Base-by-base conservation (phyloP, 92 coral and sea anemone genomes). In the Isaurus tuberculatus region DNA sequence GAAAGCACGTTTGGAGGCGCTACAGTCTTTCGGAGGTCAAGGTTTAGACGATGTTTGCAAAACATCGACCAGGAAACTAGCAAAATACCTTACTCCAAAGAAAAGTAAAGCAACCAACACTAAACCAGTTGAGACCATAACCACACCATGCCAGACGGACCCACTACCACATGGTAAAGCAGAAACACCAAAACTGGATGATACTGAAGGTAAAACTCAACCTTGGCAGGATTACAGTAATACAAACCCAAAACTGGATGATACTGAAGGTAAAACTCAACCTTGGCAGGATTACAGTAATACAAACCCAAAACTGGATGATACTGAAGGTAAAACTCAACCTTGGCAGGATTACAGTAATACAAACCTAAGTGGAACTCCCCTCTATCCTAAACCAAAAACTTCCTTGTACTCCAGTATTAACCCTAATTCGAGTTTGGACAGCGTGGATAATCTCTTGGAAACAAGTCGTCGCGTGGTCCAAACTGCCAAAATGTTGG, bases 1-100 rank as follows among this genome's bases (percentile, higher is more conserved):
- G 79, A 91, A 64, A 83, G 98, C 94, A 1, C 88, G 94, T 44
- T 53, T 93, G 64, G 98, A 93, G 78, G 93, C 93, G n/a, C 66
- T 93, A 44, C 78, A 87, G 75, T 89, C 94, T 72, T 93, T 93
- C 63, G 68, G 79, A 16, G 98, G 94, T 9, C 91, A 93, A 31
- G 90, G 85, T 15, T 84, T 93, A 44, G 91, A 80, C 10, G 90
- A 93, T 25, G 86, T 91, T 13, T 90, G 86, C 57, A 93, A 89
- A 78, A 69, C 89, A 9, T 93, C 98, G 23, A 84, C 89, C 25
- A 84, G 93, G 79, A 91, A 86, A 28, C 85, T 93, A 70, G 98
- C 98, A 30, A 93, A 91, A 69, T 91, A 93, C 84, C 58, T 93
- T 60, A 91, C 92, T 33, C 98, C 94, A 10, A 86, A 80, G 25